Conservation (phyloP, 2,888 invertebrate species). For the Thymelicus acteon region DNA sequence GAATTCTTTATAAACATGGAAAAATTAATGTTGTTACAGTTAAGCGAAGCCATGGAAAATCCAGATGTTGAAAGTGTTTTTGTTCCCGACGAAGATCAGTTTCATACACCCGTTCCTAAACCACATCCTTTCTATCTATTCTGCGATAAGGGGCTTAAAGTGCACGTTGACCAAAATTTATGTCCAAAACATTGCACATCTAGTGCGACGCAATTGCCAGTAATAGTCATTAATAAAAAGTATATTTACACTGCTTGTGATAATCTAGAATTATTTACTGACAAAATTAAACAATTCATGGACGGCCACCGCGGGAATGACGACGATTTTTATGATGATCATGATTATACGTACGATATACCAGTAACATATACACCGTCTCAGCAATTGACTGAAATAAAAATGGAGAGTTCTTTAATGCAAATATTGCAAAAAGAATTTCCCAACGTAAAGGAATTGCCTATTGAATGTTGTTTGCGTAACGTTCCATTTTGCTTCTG, state of each 20-base stretch:
- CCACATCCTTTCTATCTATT: slow-evolving; percentile 70
- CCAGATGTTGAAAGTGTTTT: slow-evolving; percentile 65
- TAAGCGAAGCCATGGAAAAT: slow-evolving; percentile 61
- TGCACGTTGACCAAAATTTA: slow-evolving; percentile 57
- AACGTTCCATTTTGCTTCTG: slow-evolving; percentile 63
- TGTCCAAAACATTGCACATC: slow-evolving; percentile 67
- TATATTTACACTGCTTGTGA: slow-evolving; percentile 73
- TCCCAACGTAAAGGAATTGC: slow-evolving; percentile 56
- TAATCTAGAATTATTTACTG: slow-evolving; percentile 63
- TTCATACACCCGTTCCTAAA: slow-evolving; percentile 57
- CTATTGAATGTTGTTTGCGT: slow-evolving; percentile 58
- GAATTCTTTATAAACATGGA: slow-evolving; percentile 78
- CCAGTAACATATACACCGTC: slow-evolving; percentile 60
- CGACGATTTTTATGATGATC: slow-evolving; percentile 58
- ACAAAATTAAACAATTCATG: slow-evolving; percentile 62
- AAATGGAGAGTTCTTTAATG: slow-evolving; percentile 69
- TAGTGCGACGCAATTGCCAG: slow-evolving; percentile 67
- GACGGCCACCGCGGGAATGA: slow-evolving; percentile 59
- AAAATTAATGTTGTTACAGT: slow-evolving; percentile 71
- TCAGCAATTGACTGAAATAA: slow-evolving; percentile 57
- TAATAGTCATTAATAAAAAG: slow-evolving; percentile 68
- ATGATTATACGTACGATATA: slow-evolving; percentile 57
- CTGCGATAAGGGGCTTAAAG: slow-evolving; percentile 65
- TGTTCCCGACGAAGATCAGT: slow-evolving; percentile 50
- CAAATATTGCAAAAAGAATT: slow-evolving; percentile 69